Base-by-base conservation (phyloP, 2,797 vertebrate species). In the Myiotriccus ornatus region DNA sequence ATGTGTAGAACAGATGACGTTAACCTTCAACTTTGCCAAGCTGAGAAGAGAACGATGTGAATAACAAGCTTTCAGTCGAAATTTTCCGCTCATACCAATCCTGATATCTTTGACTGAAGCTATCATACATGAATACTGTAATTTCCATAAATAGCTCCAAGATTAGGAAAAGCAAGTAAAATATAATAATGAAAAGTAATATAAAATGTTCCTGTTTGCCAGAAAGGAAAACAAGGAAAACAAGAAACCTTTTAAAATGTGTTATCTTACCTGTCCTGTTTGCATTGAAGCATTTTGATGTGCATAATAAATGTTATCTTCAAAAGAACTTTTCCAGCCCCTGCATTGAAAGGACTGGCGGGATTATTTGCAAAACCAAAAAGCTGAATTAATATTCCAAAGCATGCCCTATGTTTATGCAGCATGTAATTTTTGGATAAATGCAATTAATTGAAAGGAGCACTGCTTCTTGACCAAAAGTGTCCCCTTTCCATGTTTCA, bases 11-110 rank as follows among this genome's bases (percentile, higher is more conserved):
- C 93, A 97, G 94, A 97, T 97, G 97, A 96, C 95, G 97, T 95
- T 97, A 97, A 96, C 95, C 91, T 86, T 97, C 97, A 96, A 96
- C 96, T 95, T 96, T 96, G 94, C 93, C 96, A 93, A 98, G 97
- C 94, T 96, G 96, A 97, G 97, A 97, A 97, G 96, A 97, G 91
- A 95, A 97, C 14, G 79, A 97, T 97, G 96, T 96, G 96, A 97
- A 94, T 97, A 97, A 96, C 83, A 96, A 97, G 96, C 91, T 96
- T 88, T 96, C 97, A 97, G 87, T 88, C 56, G 92, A 96, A 85
- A 95, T 93, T 97, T 89, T 93, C 93, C 93, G 90, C 93, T 92
- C 91, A 79, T 91, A 89, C 81, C 91, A 74, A 49, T 95, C 92
- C 80, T 90, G 90, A 90, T 95, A 84, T 80, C 91, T 95, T 95